A percentile compares a stretch with the other conserved stretches of the same genome.
These are phyloP conservation scores for Epinephelus fuscoguttatus DNA, from an alignment of 2,113 vertebrate species.

Conservation along the genomic window DNA sequence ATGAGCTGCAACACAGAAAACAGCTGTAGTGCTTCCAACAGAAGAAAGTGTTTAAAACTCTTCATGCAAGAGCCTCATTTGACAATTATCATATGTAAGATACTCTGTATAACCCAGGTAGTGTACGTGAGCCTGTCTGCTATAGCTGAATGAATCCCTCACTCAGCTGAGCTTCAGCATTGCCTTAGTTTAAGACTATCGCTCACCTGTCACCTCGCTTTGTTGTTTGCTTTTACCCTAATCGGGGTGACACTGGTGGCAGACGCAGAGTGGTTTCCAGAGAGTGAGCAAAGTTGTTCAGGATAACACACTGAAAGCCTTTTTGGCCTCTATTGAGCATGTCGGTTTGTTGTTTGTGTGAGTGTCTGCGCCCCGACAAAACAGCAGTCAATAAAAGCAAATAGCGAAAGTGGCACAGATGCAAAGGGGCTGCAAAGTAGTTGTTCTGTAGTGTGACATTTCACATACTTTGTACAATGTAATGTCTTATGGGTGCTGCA, in stretches of 20 bases:
- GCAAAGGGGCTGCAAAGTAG: neutral
- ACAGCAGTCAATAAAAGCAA: constrained; percentile 29
- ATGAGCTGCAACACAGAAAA: neutral
- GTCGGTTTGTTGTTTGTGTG: constrained; percentile 23
- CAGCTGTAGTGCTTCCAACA: neutral
- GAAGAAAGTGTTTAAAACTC: neutral
- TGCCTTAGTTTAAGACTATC: neutral
- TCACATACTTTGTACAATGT: neutral
- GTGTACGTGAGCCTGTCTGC: neutral
- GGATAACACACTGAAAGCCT: constrained; percentile 36
- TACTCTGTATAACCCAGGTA: neutral
- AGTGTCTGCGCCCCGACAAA: constrained; percentile 21
- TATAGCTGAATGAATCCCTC: neutral
- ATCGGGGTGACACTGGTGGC: constrained; percentile 31
- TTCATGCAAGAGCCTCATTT: neutral
- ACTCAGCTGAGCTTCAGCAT: neutral
- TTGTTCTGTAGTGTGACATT: neutral
- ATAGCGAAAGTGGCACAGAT: neutral
- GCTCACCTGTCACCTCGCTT: constrained; percentile 28
- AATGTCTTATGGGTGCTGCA: neutral
- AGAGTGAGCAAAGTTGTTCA: constrained; percentile 24
- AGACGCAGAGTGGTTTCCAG: constrained; percentile 13
- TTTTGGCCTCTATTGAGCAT: constrained; percentile 35
- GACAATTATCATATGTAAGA: neutral
- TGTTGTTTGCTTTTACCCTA: constrained; percentile 10